Percentiles rank a stretch among this genome's conserved stretches.
Evolutionary conservation across 1,140 invertebrate species (phyloP).

Genomic region (Pachyrhynchus sulphureomaculatus): DNA sequence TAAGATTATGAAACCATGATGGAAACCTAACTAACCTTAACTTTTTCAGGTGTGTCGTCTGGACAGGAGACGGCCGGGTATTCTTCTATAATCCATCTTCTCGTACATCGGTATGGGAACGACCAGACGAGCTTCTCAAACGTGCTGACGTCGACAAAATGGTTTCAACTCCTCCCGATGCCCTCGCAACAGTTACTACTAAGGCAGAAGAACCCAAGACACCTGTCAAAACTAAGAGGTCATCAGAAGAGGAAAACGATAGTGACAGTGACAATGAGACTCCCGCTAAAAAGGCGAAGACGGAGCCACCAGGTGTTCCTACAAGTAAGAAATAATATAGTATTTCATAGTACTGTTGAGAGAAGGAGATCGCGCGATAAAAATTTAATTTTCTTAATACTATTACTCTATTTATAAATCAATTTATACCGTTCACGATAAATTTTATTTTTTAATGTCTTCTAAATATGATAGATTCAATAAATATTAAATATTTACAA

Average conservation of each 20-base stretch:
- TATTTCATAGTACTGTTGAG: no score
- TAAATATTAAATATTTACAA: no score
- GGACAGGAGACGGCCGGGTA: constrained; percentile 94
- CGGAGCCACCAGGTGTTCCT: constrained; percentile 20
- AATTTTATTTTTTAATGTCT: no score
- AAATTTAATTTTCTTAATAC: no score
- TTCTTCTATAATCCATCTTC: constrained; percentile 96
- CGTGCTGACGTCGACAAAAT: constrained; percentile 90
- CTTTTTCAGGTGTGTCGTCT: constrained; percentile 88
- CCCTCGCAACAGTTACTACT: constrained; percentile 46
- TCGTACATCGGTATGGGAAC: constrained; percentile 94
- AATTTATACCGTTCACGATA: no score
- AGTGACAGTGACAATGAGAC: constrained; percentile 62
- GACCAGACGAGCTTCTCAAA: constrained; percentile 86
- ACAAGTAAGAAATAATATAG: constrained; percentile 22
- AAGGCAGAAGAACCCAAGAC: constrained; percentile 51
- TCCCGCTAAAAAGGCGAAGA: constrained; percentile 65
- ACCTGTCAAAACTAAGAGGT: constrained; percentile 48
- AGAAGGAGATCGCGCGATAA: no score
- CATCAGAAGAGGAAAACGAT: constrained; percentile 53
- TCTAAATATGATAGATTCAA: no score
- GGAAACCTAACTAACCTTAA: no score
- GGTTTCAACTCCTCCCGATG: constrained; percentile 76
- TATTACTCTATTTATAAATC: no score
- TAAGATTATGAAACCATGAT: no score